Base-by-base conservation (phyloP, 2,797 vertebrate genomes). In the Hozukius guyotensis region DNA sequence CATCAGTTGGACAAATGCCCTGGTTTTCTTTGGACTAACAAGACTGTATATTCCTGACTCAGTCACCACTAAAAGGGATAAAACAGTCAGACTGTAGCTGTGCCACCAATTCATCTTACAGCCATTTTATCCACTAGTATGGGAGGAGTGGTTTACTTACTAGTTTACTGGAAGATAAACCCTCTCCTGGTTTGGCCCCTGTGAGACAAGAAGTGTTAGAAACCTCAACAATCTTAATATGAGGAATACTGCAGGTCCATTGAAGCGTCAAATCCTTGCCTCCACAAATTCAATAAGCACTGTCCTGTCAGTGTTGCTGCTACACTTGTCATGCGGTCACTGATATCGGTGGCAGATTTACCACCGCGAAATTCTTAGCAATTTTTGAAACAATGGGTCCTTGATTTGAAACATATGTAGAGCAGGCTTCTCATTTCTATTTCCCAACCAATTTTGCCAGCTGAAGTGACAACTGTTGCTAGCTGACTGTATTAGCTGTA, bases 101-200 rank as follows among this genome's bases (percentile, higher is more conserved):
- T 63, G 13, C 32, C n/a, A 55, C n/a, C 9, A 31, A 4, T 68
- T 52, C 72, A 22, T 61, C 8, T 57, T 34, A 16, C 3, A 62
- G 20, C 2, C 5, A 31, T 61, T 59, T 49, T n/a, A 53, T 64
- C 6, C 5, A 49, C 13, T 4, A 38, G 31, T 29, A 6, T 67
- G 4, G 16, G 20, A 73, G 32, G 22, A 72, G 27, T 22, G 4
- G 42, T 75, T 83, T 68, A 93, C 97, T 95, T 91, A 99, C 98
- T 96, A 97, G 96, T 94, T 96, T 97, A 95, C 92, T 94, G 95
- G 84, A 82, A 83, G 96, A 83, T 59, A 96, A 83, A 64, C 96
- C 95, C 82, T 97, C 98, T 70, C 96, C 93, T 82, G 95, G 88
- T 93, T 94, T 96, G 78, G 94, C 81, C 24, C 92, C 95, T 96